phyloP scores from a whole-genome alignment of 2,113 vertebrate genomes.

The Agapornis roseicollis region DNA sequence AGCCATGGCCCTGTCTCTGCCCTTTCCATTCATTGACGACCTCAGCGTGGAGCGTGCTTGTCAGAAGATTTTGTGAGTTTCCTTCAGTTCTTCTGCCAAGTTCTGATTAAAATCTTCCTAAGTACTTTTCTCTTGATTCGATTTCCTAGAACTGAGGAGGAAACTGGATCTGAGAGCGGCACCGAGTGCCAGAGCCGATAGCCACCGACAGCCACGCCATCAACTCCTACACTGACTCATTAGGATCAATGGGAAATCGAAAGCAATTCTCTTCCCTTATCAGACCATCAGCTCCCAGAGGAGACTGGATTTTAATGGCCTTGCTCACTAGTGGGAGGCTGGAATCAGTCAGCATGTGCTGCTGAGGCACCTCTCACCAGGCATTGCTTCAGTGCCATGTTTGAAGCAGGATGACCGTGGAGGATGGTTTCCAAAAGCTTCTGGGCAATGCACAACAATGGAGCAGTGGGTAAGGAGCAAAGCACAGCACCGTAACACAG shows the following conservation, averaged over 20 bases:
- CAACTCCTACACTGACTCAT: neutral
- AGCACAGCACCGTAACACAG: neutral
- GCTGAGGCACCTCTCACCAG: accelerated
- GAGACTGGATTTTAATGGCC: neutral
- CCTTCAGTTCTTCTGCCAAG: constrained; percentile 46
- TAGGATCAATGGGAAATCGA: constrained; percentile 26
- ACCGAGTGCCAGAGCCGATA: neutral
- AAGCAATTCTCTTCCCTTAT: neutral
- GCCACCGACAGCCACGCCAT: neutral
- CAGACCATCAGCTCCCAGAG: neutral
- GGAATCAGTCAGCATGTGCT: neutral
- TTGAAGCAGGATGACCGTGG: accelerated
- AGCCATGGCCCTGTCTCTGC: neutral
- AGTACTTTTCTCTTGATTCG: constrained; percentile 27
- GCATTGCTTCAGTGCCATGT: accelerated
- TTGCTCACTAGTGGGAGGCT: neutral
- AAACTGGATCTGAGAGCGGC: neutral
- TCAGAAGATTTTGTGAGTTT: constrained; percentile 33
- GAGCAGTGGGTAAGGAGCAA: neutral
- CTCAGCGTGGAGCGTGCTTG: neutral
- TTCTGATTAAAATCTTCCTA: constrained; percentile 50
- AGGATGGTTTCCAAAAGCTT: neutral
- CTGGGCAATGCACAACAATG: neutral
- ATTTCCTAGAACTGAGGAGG: constrained; percentile 36
- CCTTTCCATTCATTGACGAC: neutral